phyloP scores from a whole-genome alignment of 1,140 invertebrate species.

The Saccostrea cuccullata region DNA sequence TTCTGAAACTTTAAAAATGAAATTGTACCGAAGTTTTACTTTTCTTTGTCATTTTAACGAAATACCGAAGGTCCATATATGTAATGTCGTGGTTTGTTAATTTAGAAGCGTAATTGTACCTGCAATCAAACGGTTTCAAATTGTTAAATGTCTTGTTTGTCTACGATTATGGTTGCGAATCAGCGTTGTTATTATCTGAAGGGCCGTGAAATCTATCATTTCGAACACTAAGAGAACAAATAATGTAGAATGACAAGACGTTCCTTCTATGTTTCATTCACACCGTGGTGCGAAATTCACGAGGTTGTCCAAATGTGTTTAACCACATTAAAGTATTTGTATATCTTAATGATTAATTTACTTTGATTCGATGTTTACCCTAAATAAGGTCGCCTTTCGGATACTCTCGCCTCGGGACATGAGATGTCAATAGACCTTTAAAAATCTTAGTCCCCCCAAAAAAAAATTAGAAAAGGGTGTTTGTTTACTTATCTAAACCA shows the following conservation, averaged over 20 bases:
- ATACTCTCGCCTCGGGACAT: conserved; percentile 20
- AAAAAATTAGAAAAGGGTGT: neutral
- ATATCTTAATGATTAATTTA: conserved; percentile 37
- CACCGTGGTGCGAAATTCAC: neutral
- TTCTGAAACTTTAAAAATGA: neutral
- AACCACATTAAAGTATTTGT: conserved; percentile 30
- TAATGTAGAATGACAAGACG: neutral
- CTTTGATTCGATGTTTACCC: conserved; percentile 27
- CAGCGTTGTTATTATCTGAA: conserved; percentile 8
- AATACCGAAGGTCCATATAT: neutral
- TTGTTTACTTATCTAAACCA: conserved; percentile 34
- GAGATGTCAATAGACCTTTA: conserved; percentile 8
- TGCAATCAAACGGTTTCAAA: conserved; percentile 26
- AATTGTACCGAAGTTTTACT: neutral
- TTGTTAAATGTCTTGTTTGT: neutral
- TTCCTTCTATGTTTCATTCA: conserved; percentile 1
- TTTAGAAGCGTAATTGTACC: conserved; percentile 11
- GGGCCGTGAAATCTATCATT: conserved; percentile 31
- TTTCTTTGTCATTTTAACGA: neutral
- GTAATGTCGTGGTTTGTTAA: neutral
- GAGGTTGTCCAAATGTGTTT: conserved; percentile 1
- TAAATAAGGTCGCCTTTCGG: conserved; percentile 4
- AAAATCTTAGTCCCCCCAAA: neutral
- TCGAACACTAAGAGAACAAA: neutral
- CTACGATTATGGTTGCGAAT: neutral